A percentile compares a stretch with the other conserved stretches of the same genome.
These are phyloP conservation scores for Nicator chloris DNA, from an alignment of 2,113 vertebrate genomes.

Conservation along the genomic window DNA sequence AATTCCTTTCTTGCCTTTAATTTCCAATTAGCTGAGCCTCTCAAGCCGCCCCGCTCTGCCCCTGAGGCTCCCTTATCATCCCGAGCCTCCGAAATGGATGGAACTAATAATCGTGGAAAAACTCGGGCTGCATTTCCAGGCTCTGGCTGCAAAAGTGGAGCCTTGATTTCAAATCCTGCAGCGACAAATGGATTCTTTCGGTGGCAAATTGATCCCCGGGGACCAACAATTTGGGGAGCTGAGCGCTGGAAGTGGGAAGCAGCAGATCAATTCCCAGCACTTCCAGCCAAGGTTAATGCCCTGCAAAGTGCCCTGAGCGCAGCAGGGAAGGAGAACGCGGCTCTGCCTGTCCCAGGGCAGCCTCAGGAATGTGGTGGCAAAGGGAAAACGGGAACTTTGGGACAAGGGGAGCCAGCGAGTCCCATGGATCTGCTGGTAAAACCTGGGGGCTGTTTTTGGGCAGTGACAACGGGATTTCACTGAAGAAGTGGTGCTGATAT, in stretches of 20 bases:
- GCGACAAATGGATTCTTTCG: slow-evolving; percentile 52
- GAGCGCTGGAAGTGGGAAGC: background rate
- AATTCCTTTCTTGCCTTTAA: slow-evolving; percentile 39
- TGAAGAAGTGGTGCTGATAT: background rate
- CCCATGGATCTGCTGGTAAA: background rate
- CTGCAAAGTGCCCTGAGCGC: background rate
- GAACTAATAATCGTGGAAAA: slow-evolving; percentile 14
- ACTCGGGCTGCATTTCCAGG: background rate
- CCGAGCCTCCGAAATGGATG: slow-evolving; percentile 35
- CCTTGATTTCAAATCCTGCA: slow-evolving; percentile 2
- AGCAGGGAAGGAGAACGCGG: background rate
- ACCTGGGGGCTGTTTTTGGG: background rate
- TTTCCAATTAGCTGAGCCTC: slow-evolving; percentile 58
- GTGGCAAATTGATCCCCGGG: slow-evolving; percentile 29
- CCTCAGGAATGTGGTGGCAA: rapidly evolving
- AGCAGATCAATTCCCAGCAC: background rate
- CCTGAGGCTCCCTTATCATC: slow-evolving; percentile 18
- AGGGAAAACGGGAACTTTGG: background rate
- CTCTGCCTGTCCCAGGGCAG: background rate
- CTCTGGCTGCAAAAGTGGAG: background rate
- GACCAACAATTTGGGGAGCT: background rate
- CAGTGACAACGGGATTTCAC: background rate
- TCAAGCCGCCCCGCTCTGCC: background rate
- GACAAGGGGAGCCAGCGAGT: rapidly evolving
- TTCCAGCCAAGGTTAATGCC: slow-evolving; percentile 9